Evolutionary conservation across 2,888 invertebrate genomes (phyloP).

Genomic region (Sinotaia quadrata): DNA sequence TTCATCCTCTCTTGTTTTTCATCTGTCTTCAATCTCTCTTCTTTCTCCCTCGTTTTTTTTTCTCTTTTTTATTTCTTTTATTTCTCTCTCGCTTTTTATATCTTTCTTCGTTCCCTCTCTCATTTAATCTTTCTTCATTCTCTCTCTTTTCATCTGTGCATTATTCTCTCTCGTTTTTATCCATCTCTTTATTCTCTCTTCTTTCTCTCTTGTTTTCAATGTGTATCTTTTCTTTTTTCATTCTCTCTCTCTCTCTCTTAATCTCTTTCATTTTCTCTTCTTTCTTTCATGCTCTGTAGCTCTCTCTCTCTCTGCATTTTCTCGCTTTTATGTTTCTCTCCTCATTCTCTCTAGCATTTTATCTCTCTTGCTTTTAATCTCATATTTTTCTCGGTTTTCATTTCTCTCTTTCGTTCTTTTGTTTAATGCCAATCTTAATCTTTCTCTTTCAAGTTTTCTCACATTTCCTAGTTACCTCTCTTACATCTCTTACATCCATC

Average conservation of each 20-base stretch:
- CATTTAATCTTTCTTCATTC: background rate
- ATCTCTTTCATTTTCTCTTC: background rate
- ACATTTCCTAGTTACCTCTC: too few relatives aligned
- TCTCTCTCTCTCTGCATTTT: too few relatives aligned
- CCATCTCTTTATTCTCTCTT: background rate
- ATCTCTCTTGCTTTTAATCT: too few relatives aligned
- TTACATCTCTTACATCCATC: too few relatives aligned
- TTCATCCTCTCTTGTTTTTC: background rate
- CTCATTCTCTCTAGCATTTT: too few relatives aligned
- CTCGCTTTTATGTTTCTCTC: too few relatives aligned
- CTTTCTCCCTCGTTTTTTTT: background rate
- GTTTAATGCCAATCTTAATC: too few relatives aligned
- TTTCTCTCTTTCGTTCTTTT: too few relatives aligned
- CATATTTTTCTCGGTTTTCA: too few relatives aligned
- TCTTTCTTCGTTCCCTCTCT: background rate
- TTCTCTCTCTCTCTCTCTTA: background rate
- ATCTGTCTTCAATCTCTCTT: background rate
- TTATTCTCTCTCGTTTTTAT: background rate
- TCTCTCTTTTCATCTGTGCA: background rate
- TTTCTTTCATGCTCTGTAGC: too few relatives aligned
- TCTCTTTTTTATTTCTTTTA: background rate
- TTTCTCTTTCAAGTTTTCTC: too few relatives aligned
- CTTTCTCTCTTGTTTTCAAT: background rate
- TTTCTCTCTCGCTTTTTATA: background rate
- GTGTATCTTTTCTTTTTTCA: background rate